A percentile compares a stretch with the other conserved stretches of the same genome.
Conservation (phyloP, 2,888 invertebrate genomes). For the Chaetoderma sp. region DNA sequence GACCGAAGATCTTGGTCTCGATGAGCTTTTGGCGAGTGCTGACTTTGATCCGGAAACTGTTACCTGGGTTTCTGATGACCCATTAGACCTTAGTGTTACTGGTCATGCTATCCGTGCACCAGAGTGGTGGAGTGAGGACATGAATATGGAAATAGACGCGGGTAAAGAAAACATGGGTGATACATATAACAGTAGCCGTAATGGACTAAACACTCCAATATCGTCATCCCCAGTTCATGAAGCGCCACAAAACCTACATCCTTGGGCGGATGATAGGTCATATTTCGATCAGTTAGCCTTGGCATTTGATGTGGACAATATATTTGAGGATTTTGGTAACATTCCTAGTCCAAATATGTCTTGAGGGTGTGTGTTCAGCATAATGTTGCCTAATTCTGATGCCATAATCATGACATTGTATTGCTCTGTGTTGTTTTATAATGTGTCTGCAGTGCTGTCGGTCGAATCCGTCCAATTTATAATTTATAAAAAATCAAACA, state of each 20-base stretch:
- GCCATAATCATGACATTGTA: too few relatives aligned
- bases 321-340: slow-evolving; percentile 62
- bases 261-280: slow-evolving; percentile 46
- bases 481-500: too few relatives aligned
- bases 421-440: too few relatives aligned
- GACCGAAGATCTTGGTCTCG: slow-evolving; percentile 61
- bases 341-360: slow-evolving; percentile 53
- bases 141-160: background rate
- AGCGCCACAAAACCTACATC: too few relatives aligned
- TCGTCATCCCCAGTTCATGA: slow-evolving; percentile 53
- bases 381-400: too few relatives aligned
- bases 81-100: slow-evolving; percentile 63
- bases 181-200: slow-evolving; percentile 41
- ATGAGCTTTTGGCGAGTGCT: slow-evolving; percentile 56
- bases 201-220: slow-evolving; percentile 57
- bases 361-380: slow-evolving; percentile 9
- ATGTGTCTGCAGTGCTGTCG: too few relatives aligned
- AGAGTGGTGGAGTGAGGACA: slow-evolving; percentile 64
- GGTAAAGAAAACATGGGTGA: slow-evolving; percentile 25
- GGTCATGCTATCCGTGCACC: slow-evolving; percentile 66
- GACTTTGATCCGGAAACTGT: slow-evolving; percentile 48
- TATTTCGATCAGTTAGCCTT: slow-evolving; percentile 61
- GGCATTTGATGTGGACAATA: slow-evolving; percentile 64
- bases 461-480: too few relatives aligned
- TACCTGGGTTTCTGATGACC: too few relatives aligned